These are phyloP conservation scores for Pelodytes ibericus DNA, from an alignment of 2,797 vertebrate genomes.

Conservation along the genomic window DNA sequence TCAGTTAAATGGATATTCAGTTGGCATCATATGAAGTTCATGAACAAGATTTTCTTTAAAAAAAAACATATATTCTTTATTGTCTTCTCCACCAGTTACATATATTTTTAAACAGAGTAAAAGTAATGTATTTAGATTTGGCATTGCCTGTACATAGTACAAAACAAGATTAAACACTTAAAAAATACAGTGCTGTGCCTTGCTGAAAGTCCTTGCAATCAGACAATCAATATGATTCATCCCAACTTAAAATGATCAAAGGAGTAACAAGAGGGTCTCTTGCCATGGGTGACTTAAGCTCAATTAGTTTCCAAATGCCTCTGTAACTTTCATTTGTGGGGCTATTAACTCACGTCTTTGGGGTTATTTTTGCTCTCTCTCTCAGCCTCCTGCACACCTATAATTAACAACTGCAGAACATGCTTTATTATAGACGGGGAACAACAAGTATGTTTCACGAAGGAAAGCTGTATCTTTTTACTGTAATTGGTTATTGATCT, in stretches of 20 bases:
- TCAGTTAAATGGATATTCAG: no score
- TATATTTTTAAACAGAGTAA: no score
- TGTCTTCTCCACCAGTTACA: no score
- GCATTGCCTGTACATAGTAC: no score
- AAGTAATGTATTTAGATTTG: no score
- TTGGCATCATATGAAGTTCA: no score
- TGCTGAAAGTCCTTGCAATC: no score
- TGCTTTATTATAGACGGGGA: background rate
- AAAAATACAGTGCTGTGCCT: no score
- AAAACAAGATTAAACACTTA: no score
- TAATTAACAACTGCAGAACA: slow-evolving; percentile 3
- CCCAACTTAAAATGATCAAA: no score
- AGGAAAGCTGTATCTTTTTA: slow-evolving; percentile 46
- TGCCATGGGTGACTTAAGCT: slow-evolving; percentile 3
- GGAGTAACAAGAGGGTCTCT: background rate
- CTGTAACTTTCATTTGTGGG: background rate
- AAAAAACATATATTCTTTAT: no score
- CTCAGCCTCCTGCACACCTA: background rate
- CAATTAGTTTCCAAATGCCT: background rate
- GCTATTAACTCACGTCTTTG: background rate
- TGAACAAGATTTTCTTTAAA: no score
- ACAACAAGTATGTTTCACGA: background rate
- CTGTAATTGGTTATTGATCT: slow-evolving; percentile 62
- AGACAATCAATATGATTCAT: background rate
- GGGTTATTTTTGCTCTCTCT: background rate